Base-by-base conservation (phyloP, 2,113 vertebrate species). In the Salvelinus sp. region DNA sequence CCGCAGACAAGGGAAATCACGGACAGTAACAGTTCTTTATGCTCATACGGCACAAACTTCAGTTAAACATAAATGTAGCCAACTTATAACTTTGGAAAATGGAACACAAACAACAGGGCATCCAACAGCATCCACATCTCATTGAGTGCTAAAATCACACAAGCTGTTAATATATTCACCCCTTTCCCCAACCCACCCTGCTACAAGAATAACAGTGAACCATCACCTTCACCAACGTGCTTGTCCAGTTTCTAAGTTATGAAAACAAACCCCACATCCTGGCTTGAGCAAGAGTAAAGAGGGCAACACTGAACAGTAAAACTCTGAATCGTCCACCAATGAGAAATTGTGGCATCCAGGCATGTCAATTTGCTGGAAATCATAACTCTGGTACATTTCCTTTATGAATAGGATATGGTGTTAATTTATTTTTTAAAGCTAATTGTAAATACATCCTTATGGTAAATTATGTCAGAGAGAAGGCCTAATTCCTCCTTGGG, bases 401-500 rank as follows among this genome's bases (percentile, higher is more conserved):
- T 54, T 54, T 16, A 54, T 54, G 16, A 54, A 18, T 54, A 54
- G 12, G 16, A 16, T 54, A 54, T 18, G 50, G 50, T 54, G 16
- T 54, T 4, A 2, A 44, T 9, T 62, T n/a, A 60, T 33, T 33
- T 33, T 33, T 33, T 33, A 62, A 60, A 7, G n/a, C 9, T 20
- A 18, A 57, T 62, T 62, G n/a, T 18, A 62, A 22, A 9, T 22
- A 62, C 2, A 62, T 62, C 6, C n/a, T 23, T 62, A 62, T 22
- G 18, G 58, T 62, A 62, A 22, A 62, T 22, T 20, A 57, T 10
- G 16, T 10, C 5, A 62, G 5, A 22, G 16, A 22, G 2, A 62
- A 62, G n/a, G 47, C 62, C 64, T 47, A 60, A 82, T 83, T 83
- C 2, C 4, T 82, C 81, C 70, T 82, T 73, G 65, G 65, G 60